Conservation (phyloP, 2,113 vertebrate genomes). For the Nesogale talazaci region DNA sequence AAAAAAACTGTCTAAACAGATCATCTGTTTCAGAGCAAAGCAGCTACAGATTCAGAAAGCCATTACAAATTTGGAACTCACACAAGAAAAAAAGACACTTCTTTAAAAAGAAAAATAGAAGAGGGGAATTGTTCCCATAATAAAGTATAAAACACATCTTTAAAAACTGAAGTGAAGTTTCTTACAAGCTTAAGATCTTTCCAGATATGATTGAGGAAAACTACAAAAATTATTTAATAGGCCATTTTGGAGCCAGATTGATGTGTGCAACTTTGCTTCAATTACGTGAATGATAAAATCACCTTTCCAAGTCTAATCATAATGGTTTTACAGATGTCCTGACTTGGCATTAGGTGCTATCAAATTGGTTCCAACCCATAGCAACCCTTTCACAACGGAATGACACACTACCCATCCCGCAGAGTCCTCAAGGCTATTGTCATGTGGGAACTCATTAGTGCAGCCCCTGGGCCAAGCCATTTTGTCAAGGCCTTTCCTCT, state of each 20-base stretch:
- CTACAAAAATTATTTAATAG: background rate
- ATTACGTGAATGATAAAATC: background rate
- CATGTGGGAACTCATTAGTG: too few relatives aligned
- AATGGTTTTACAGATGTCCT: background rate
- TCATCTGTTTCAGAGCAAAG: background rate
- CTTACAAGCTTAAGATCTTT: background rate
- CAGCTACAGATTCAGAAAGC: background rate
- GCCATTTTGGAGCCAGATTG: background rate
- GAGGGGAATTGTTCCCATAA: background rate
- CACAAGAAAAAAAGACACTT: background rate
- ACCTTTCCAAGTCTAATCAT: background rate
- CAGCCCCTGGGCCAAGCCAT: too few relatives aligned
- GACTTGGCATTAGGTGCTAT: background rate
- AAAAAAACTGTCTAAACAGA: background rate
- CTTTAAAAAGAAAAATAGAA: background rate
- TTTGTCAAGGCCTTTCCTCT: too few relatives aligned
- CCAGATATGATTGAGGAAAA: background rate
- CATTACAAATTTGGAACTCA: background rate
- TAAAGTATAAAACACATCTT: background rate
- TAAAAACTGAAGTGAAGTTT: background rate
- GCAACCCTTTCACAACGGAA: too few relatives aligned
- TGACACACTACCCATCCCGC: too few relatives aligned
- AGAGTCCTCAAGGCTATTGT: too few relatives aligned
- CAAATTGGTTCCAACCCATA: too few relatives aligned
- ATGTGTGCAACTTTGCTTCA: background rate